A percentile compares a stretch with the other conserved stretches of the same genome.
phyloP scores from a whole-genome alignment of 2,113 vertebrate genomes.

The Oreochromis spilurus region DNA sequence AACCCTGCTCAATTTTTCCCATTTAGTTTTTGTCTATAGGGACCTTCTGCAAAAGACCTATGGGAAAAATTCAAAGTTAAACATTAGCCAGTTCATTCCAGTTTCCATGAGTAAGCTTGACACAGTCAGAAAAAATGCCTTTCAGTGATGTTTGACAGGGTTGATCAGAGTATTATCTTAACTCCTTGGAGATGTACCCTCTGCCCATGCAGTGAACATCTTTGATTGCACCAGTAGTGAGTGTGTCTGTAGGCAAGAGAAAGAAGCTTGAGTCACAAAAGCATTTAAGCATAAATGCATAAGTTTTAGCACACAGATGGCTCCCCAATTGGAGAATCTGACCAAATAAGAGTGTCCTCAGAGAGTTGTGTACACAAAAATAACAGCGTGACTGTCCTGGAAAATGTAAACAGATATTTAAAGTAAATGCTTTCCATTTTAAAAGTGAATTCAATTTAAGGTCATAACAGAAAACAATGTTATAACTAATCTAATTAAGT shows the following conservation, averaged over 20 bases:
- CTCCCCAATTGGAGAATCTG: not conserved
- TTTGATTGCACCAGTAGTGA: not conserved
- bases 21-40: not conserved
- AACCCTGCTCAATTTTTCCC: not conserved
- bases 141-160: not conserved
- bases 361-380: not conserved
- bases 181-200: not conserved
- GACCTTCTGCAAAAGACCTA: not conserved
- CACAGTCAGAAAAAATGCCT: not conserved
- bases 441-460: not conserved
- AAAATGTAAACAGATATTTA: not conserved
- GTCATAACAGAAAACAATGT: not conserved
- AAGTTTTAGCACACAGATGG: fast-evolving
- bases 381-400: not conserved
- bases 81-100: not conserved
- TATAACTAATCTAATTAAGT: not conserved
- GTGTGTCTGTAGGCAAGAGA: not conserved
- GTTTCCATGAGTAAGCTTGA: not conserved
- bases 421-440: not conserved
- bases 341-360: not conserved
- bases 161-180: not conserved
- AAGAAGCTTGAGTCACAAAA: not conserved
- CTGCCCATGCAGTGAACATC: not conserved
- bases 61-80: not conserved
- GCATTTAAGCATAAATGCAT: not conserved